phyloP scores from a whole-genome alignment of 1,140 invertebrate genomes.

The Drosophila lacertosa region DNA sequence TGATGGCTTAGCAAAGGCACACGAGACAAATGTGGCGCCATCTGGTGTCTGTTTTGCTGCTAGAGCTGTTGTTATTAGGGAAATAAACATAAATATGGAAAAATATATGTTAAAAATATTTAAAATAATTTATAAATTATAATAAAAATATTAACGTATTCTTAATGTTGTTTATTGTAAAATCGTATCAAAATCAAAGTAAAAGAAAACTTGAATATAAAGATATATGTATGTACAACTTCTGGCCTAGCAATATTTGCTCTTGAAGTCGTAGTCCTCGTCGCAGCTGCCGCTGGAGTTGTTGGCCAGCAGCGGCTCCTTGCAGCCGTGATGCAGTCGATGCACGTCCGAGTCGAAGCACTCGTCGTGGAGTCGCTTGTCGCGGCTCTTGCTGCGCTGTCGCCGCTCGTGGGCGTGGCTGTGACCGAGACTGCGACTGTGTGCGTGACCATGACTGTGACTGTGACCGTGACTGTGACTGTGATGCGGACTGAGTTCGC shows the following conservation, averaged over 20 bases:
- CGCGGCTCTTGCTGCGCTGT: conserved; percentile 72
- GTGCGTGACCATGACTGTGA: conserved; percentile 32
- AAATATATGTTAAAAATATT: no score
- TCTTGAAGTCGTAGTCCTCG: conserved; percentile 73
- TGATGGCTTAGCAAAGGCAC: conserved; percentile 15
- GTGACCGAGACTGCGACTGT: conserved; percentile 22
- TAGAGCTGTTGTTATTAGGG: background rate
- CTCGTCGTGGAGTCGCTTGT: conserved; percentile 72
- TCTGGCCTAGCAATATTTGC: conserved; percentile 56
- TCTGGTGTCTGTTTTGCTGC: background rate
- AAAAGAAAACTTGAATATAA: no score
- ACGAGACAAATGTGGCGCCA: background rate
- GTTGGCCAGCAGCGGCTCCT: conserved; percentile 60
- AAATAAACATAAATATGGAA: background rate
- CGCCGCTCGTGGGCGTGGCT: conserved; percentile 37
- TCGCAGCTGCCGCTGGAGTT: conserved; percentile 55
- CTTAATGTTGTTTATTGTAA: no score
- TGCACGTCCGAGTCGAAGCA: conserved; percentile 79
- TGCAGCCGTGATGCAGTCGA: conserved; percentile 73
- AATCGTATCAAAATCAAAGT: no score
- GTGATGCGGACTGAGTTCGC: conserved; percentile 55
- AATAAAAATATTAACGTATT: no score
- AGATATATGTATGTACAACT: no score
- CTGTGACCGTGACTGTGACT: conserved; percentile 15
- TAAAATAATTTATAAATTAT: no score